phyloP scores from a whole-genome alignment of 2,113 vertebrate species.

The Amphiprion percula region DNA sequence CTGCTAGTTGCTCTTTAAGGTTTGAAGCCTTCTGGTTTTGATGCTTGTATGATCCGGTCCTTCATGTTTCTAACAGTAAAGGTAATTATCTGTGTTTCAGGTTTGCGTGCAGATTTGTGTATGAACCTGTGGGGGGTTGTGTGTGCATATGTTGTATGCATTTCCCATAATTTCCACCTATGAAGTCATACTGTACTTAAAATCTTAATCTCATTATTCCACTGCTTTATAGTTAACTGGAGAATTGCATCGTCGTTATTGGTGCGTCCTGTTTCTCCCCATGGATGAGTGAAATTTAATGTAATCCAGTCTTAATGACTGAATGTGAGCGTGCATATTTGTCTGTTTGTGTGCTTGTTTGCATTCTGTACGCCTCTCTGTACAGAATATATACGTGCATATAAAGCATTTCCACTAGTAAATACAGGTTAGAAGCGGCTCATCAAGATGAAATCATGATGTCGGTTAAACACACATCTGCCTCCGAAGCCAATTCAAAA shows the following conservation, averaged over 20 bases:
- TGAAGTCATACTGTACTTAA: neutral
- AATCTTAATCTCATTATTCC: constrained; percentile 5
- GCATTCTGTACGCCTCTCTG: neutral
- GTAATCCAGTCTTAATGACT: neutral
- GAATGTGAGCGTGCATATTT: neutral
- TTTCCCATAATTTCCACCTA: constrained; percentile 1
- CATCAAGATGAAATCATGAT: constrained; percentile 5
- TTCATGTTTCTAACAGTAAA: too few relatives aligned
- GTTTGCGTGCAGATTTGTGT: too few relatives aligned
- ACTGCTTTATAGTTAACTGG: constrained; percentile 6
- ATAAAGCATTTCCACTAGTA: neutral
- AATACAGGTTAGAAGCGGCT: too few relatives aligned
- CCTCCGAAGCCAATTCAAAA: constrained; percentile 32
- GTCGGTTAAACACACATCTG: constrained; percentile 8
- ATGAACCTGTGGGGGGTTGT: neutral
- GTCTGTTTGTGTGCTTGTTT: neutral
- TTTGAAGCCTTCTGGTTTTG: too few relatives aligned
- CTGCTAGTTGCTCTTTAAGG: too few relatives aligned
- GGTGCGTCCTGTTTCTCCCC: neutral
- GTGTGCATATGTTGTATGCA: neutral
- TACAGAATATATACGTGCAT: neutral
- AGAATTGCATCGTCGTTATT: neutral
- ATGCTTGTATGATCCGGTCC: too few relatives aligned
- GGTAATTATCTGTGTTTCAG: too few relatives aligned
- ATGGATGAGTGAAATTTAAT: constrained; percentile 24